phyloP scores from a whole-genome alignment of 2,113 vertebrate species.

The Xyliphius kryptos region DNA sequence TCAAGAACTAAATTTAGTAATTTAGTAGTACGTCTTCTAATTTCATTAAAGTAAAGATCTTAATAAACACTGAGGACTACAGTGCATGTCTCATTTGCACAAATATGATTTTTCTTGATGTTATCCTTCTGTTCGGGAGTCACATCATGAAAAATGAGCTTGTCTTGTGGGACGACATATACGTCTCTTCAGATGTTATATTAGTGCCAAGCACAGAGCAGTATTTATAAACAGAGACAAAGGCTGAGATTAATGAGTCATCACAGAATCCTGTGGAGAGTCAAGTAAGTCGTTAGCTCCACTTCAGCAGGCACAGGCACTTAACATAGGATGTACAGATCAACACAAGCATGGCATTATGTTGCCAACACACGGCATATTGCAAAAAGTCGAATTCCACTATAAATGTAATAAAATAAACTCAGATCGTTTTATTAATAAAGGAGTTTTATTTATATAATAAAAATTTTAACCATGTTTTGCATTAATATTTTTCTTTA shows the following conservation, averaged over 20 bases:
- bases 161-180: conserved; percentile 37
- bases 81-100: conserved; percentile 12
- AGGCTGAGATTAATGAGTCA: conserved; percentile 54
- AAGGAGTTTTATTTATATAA: too few species aligned
- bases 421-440: too few species aligned
- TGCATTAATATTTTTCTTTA: too few species aligned
- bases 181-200: conserved; percentile 46
- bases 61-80: neutral
- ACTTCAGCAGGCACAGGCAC: conserved; percentile 30
- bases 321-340: conserved; percentile 13
- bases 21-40: too few species aligned
- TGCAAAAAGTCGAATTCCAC: too few species aligned
- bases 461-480: too few species aligned
- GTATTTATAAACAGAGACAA: conserved; percentile 49
- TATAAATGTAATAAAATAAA: too few species aligned
- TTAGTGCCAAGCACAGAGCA: conserved; percentile 43
- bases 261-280: conserved; percentile 25
- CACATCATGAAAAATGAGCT: conserved; percentile 29
- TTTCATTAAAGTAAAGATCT: too few species aligned
- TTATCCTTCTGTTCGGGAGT: conserved; percentile 12
- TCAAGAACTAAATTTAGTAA: conserved; percentile 4
- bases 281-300: conserved; percentile 34
- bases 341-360: too few species aligned
- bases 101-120: conserved; percentile 1
- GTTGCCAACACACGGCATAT: too few species aligned